A percentile compares a stretch with the other conserved stretches of the same genome.
Conservation (phyloP, 2,888 invertebrate species). For the Parnassius apollo region DNA sequence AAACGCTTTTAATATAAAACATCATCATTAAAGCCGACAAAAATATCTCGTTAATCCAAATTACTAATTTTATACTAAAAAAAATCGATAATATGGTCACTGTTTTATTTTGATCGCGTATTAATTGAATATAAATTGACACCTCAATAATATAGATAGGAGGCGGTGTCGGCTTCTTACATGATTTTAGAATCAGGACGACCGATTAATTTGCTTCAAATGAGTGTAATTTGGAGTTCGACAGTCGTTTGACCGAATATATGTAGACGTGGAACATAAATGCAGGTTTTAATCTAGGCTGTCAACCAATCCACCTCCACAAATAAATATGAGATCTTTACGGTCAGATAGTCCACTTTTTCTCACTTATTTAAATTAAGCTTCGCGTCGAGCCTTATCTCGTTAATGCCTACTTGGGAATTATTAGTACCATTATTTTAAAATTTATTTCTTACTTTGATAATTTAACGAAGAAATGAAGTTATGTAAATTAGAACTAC, state of each 20-base stretch:
- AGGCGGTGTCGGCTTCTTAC: conserved; percentile 14
- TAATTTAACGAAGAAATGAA: no score
- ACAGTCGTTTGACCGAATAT: background rate
- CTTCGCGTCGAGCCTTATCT: no score
- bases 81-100: conserved; percentile 8
- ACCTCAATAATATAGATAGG: conserved; percentile 8
- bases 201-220: conserved; percentile 10
- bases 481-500: no score
- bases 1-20: conserved; percentile 2
- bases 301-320: no score
- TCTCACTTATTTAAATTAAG: no score
- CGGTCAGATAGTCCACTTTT: no score
- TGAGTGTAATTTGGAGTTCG: conserved; percentile 8
- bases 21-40: conserved; percentile 21
- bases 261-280: no score
- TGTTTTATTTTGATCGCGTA: conserved; percentile 24
- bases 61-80: conserved; percentile 16
- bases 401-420: no score
- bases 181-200: conserved; percentile 15
- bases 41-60: conserved; percentile 26
- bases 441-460: no score
- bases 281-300: no score
- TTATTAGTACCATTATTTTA: no score
- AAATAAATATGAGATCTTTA: no score
- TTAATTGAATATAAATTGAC: conserved; percentile 21